Percentiles rank a stretch among this genome's conserved stretches.
Evolutionary conservation across 2,797 vertebrate species (phyloP).

Genomic region (Siniperca obscura): DNA sequence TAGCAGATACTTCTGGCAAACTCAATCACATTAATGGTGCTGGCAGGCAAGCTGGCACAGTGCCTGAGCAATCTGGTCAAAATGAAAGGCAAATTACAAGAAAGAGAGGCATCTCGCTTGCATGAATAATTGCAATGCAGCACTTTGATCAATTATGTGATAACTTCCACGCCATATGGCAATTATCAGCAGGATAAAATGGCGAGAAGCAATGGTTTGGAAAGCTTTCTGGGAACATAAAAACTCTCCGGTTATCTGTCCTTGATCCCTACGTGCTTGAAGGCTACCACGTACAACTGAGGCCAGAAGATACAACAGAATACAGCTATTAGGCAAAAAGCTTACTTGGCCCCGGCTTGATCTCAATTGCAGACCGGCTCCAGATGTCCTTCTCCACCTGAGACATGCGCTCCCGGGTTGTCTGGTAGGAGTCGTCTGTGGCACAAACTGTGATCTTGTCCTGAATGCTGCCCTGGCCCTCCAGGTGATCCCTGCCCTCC

Average conservation of each 20-base stretch:
- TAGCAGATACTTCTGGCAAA: conserved; percentile 76
- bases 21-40: conserved; percentile 75
- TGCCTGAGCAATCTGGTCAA: conserved; percentile 68
- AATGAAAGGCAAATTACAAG: conserved; percentile 69
- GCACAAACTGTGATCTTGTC: conserved; percentile 92
- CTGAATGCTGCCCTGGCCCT: conserved; percentile 90
- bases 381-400: conserved; percentile 88
- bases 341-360: conserved; percentile 86
- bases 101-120: conserved; percentile 57
- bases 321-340: conserved; percentile 31
- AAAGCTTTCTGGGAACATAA: conserved; percentile 54
- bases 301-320: conserved; percentile 34
- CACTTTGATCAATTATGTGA: conserved; percentile 77
- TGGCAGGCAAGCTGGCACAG: conserved; percentile 71
- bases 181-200: conserved; percentile 68
- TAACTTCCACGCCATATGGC: conserved; percentile 72
- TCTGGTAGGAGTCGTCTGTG: conserved; percentile 88
- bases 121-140: conserved; percentile 65
- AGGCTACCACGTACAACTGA: conserved; percentile 29
- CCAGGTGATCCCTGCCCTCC: conserved; percentile 86
- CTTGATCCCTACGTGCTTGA: conserved; percentile 49
- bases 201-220: conserved; percentile 49
- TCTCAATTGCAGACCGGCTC: conserved; percentile 87
- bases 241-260: conserved; percentile 55
- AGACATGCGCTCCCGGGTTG: conserved; percentile 84